Percentiles rank a stretch among this genome's conserved stretches.
Conservation (phyloP, 2,888 invertebrate species). For the Tenthredo mesomela region DNA sequence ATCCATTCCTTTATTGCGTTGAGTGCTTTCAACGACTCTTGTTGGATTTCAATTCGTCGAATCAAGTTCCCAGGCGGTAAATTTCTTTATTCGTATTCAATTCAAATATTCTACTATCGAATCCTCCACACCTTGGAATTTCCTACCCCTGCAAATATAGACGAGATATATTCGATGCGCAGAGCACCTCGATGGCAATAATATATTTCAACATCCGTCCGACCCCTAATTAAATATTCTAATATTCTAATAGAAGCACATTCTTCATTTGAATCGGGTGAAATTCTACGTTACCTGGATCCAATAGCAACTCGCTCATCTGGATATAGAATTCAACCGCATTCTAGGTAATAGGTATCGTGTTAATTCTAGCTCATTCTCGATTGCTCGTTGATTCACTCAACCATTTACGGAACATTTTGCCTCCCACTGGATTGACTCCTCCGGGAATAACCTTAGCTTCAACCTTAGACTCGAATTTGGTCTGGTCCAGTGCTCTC, state of each 20-base stretch:
- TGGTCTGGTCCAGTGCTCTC: not conserved
- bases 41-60: not conserved
- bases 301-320: not conserved
- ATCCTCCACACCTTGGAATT: conserved; percentile 5
- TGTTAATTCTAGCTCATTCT: not conserved
- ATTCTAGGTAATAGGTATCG: not conserved
- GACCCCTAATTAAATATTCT: not conserved
- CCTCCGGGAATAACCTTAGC: not conserved
- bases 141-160: not conserved
- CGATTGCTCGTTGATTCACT: conserved; percentile 5
- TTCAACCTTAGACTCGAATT: not conserved
- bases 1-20: conserved; percentile 32
- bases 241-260: not conserved
- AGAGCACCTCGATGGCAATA: not conserved
- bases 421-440: not conserved
- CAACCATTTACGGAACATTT: conserved; percentile 4
- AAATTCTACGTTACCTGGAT: not conserved
- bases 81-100: not conserved
- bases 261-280: not conserved
- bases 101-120: conserved; percentile 14
- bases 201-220: not conserved
- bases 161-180: not conserved
- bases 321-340: not conserved
- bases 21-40: conserved; percentile 34
- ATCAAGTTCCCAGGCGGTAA: not conserved